These are phyloP conservation scores for Lissonota sp. DNA, from an alignment of 2,888 invertebrate genomes.

Conservation along the genomic window DNA sequence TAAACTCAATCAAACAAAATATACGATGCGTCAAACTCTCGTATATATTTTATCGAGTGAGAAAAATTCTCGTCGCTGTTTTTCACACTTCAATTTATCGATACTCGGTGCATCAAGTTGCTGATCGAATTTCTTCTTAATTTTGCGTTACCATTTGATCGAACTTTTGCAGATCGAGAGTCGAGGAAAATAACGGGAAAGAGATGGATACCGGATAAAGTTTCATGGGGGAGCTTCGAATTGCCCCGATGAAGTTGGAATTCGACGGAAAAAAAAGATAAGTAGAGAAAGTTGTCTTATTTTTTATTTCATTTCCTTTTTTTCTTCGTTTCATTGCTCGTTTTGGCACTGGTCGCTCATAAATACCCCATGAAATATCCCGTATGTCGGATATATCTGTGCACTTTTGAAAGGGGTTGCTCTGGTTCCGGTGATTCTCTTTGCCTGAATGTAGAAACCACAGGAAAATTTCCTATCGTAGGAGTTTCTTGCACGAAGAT, in stretches of 20 bases:
- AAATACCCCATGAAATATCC: too few species aligned
- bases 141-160: slow-evolving; percentile 54
- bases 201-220: slow-evolving; percentile 37
- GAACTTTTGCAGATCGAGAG: slow-evolving; percentile 1
- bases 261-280: slow-evolving; percentile 44
- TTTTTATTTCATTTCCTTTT: too few species aligned
- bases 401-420: slow-evolving; percentile 16
- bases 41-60: slow-evolving; percentile 13
- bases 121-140: slow-evolving; percentile 62
- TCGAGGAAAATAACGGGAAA: neutral
- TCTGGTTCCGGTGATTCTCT: slow-evolving; percentile 45
- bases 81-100: slow-evolving; percentile 24
- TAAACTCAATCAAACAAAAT: slow-evolving; percentile 21
- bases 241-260: slow-evolving; percentile 55
- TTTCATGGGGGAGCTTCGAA: slow-evolving; percentile 50
- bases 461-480: slow-evolving; percentile 34
- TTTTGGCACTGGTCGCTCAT: too few species aligned
- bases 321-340: too few species aligned
- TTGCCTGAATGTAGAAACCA: slow-evolving; percentile 24
- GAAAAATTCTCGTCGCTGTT: slow-evolving; percentile 34
- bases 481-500: slow-evolving; percentile 44
- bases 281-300: too few species aligned
- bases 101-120: slow-evolving; percentile 57
- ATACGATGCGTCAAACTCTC: slow-evolving; percentile 6
- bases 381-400: too few species aligned